A percentile compares a stretch with the other conserved stretches of the same genome.
Conservation (phyloP, 2,797 vertebrate genomes). For the Pitangus sulphuratus region DNA sequence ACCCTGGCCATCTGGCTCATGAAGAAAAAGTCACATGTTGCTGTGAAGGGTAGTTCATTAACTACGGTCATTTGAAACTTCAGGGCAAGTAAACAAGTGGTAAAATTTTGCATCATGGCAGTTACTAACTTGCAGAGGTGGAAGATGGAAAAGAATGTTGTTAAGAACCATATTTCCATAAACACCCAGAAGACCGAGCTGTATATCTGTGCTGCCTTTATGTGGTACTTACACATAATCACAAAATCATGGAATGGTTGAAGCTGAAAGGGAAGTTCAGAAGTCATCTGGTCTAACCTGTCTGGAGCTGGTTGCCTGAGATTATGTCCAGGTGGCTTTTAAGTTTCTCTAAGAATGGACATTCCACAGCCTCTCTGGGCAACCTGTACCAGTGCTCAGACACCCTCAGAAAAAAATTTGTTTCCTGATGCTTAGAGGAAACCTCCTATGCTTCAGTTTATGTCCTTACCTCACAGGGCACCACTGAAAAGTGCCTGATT, state of each 20-base stretch:
- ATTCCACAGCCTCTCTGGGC: neutral
- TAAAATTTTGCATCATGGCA: neutral
- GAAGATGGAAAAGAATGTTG: neutral
- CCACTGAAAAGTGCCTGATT: neutral
- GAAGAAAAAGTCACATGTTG: neutral
- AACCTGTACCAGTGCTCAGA: neutral
- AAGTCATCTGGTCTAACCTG: neutral
- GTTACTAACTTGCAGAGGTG: neutral
- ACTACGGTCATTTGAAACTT: neutral
- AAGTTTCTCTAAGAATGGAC: neutral
- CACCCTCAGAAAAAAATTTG: neutral
- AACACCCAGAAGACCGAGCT: neutral
- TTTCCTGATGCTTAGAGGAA: neutral
- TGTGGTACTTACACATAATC: neutral
- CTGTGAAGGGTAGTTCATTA: neutral
- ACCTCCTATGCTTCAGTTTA: neutral
- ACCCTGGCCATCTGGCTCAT: neutral
- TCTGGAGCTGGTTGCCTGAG: neutral
- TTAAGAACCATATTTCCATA: rapidly evolving
- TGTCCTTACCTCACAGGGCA: neutral
- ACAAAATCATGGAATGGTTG: neutral
- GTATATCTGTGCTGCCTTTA: neutral
- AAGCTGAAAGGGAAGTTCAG: neutral
- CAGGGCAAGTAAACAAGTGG: neutral
- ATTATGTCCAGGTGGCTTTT: neutral